Base-by-base conservation (phyloP, 2,113 vertebrate species). In the Nesogale talazaci region DNA sequence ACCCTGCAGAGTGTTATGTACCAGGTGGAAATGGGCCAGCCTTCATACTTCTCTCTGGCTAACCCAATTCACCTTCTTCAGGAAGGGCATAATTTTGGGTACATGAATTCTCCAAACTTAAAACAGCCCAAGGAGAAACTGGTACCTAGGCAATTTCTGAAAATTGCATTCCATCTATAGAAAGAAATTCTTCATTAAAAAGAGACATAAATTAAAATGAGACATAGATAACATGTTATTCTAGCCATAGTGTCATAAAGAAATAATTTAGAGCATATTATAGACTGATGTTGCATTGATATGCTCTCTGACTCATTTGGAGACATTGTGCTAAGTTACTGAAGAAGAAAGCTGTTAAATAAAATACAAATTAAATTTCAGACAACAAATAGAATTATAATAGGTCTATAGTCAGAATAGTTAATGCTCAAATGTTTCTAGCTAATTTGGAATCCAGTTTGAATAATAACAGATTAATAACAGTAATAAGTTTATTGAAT, bases 361-460 rank as follows among this genome's bases (percentile, higher is more conserved):
- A 52, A 52, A 52, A 52, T 52, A 52, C 9, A 94, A 84, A 89
- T 77, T 82, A 93, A 81, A 40, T 90, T 42, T 77, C 17, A 80
- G 0, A 77, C 22, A 6, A 70, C 88, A 87, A 76, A 61, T 75
- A 69, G 84, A 87, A 83, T 6, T 84, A 70, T 65, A 15, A 70
- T 65, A 15, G 87, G 31, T 78, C 8, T 8, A 81, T 89, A 42
- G 11, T 77, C 36, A 94, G 3, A 65, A 15, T 86, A 88, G 40
- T 16, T 38, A 25, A 25, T n/a, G 80, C 1, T 38, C 5, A 89
- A 29, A 4, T 82, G 17, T 52, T 75, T 31, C 2, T 40, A 63
- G 3, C 1, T 40, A 67, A 75, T 25, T 0, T 59, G n/a, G 69
- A 82, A 16, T 40, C 83, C 19, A 52, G 38, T 81, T 94, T 87